Evolutionary conservation across 1,140 invertebrate species (phyloP), one percentile per base, ranked within the genome.

Genomic region (Brachystomella parvula): DNA sequence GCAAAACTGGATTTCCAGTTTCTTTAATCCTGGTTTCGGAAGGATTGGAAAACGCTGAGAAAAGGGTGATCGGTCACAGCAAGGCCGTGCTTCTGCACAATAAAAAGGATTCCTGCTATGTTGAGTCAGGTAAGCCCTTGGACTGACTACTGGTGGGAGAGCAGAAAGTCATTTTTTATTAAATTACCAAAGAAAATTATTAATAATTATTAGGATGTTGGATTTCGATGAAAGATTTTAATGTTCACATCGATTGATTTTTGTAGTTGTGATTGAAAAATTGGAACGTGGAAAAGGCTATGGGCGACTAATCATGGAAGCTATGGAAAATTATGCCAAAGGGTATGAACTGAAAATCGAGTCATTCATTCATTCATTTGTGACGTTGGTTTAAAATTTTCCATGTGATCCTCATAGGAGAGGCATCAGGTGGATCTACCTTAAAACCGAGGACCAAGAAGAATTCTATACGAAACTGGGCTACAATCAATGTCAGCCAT

Each of bases 391-490:
- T 58, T 39, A 2, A 39, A 31, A n/a, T 21, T 17, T 26, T 61
- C 28, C 47, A 32, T 39, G 44, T 21, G 30, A 19, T 60, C 32
- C 3, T 44, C 60, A 29, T 61, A 77, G 81, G 47, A 77, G 85
- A 69, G 80, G 78, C 72, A 82, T 85, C 74, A 81, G 81, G 76
- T 81, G 79, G 71, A 80, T 89, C 53, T 88, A 88, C 78, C 80
- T 90, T 72, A 86, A 85, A 33, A 90, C 88, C 2, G 85, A 85
- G 75, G 88, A 86, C 26, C 85, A 89, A 78, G 87, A 88, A 76
- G 77, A 80, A 39, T 90, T 90, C 78, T 90, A 90, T 74, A 75
- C 78, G 39, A 88, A 88, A 77, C 82, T 90, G 69, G 87, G 87
- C 31, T 90, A 89, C 74, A 77, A 75, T 32, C 74, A 82, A 63